Percentiles rank a stretch among this genome's conserved stretches.
These are phyloP conservation scores for Erebia ligea DNA, from an alignment of 2,888 invertebrate genomes.

Conservation along the genomic window DNA sequence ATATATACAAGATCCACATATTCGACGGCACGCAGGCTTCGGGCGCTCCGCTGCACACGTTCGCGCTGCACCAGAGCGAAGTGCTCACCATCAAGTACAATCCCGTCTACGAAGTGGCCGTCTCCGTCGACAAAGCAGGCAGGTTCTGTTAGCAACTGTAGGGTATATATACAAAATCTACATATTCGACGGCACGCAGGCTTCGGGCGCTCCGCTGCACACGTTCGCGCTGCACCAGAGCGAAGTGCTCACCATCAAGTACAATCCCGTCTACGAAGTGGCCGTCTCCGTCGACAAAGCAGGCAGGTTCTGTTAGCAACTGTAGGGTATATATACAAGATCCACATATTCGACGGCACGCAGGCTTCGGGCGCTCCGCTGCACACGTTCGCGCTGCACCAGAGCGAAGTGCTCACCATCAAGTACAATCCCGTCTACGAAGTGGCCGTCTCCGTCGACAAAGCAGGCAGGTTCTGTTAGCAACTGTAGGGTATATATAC, in stretches of 20 bases:
- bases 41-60: slow-evolving; percentile 87
- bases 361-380: slow-evolving; percentile 89
- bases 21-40: slow-evolving; percentile 93
- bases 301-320: no score
- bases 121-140: slow-evolving; percentile 88
- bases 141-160: background rate
- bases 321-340: no score
- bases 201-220: no score
- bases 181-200: no score
- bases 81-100: slow-evolving; percentile 94
- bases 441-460: slow-evolving; percentile 88
- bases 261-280: no score
- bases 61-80: slow-evolving; percentile 93
- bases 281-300: no score
- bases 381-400: slow-evolving; percentile 92
- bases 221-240: no score
- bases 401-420: slow-evolving; percentile 91
- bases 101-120: slow-evolving; percentile 89
- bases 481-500: no score
- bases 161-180: no score
- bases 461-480: slow-evolving; percentile 70
- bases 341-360: slow-evolving; percentile 94
- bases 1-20: slow-evolving; percentile 91
- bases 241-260: no score
- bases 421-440: slow-evolving; percentile 93